These are phyloP conservation scores for Platorchestia sp. DNA, from an alignment of 1,140 invertebrate genomes.

Conservation along the genomic window DNA sequence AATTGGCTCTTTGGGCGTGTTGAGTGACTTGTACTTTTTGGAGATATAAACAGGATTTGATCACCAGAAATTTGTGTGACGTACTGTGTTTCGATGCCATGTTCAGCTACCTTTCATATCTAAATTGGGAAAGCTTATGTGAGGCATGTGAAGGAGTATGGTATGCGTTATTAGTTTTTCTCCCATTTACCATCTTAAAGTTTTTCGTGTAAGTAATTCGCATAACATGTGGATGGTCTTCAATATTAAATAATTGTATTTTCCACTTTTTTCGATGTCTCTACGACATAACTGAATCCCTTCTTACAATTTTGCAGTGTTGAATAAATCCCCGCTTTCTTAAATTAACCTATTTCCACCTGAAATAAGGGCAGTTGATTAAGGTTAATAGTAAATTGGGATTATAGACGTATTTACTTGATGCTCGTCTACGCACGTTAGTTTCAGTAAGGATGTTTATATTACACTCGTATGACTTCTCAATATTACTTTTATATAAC, in stretches of 20 bases:
- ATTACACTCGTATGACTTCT: neutral
- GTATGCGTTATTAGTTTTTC: neutral
- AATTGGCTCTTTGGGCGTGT: neutral
- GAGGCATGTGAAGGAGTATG: neutral
- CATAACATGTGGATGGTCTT: neutral
- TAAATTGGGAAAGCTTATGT: neutral
- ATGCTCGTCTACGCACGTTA: neutral
- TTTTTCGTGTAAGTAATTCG: neutral
- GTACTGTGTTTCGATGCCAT: neutral
- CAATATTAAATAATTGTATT: neutral
- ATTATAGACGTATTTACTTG: neutral
- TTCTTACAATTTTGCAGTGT: neutral
- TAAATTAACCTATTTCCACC: neutral
- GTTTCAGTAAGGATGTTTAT: neutral
- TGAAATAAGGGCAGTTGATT: neutral
- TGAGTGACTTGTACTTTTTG: neutral
- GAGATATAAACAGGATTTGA: neutral
- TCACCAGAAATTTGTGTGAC: neutral
- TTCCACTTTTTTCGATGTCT: neutral
- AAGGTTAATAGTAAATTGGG: neutral
- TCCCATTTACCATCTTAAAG: neutral
- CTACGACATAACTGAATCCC: neutral
- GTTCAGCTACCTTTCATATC: neutral
- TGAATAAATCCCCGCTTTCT: neutral
- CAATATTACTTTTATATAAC: constrained; percentile 8